A percentile compares a stretch with the other conserved stretches of the same genome.
Evolutionary conservation across 2,113 vertebrate species (phyloP).

Genomic region (Ptilonorhynchus violaceus): DNA sequence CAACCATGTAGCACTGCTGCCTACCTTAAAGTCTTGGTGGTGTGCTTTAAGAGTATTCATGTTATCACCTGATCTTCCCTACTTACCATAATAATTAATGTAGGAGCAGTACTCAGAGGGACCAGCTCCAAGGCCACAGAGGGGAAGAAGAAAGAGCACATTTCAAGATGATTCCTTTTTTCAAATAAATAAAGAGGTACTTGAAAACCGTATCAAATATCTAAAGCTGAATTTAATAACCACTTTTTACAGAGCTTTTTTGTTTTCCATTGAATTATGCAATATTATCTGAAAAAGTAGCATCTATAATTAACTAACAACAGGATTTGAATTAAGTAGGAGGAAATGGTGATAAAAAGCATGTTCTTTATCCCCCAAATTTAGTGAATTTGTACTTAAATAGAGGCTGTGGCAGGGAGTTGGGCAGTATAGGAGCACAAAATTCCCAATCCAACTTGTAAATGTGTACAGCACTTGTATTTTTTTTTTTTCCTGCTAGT

Average conservation of each 20-base stretch:
- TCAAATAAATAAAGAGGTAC: constrained; percentile 65
- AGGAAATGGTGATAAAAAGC: not conserved
- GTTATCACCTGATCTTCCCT: constrained; percentile 59
- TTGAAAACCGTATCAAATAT: constrained; percentile 69
- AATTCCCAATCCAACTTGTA: not conserved
- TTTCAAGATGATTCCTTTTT: constrained; percentile 56
- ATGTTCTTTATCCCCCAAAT: not conserved
- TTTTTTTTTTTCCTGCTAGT: not conserved
- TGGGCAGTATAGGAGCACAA: not conserved
- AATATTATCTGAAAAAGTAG: constrained; percentile 32
- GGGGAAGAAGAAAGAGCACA: constrained; percentile 40
- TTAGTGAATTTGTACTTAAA: not conserved
- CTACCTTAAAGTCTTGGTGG: not conserved
- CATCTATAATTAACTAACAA: constrained; percentile 42
- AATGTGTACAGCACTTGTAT: not conserved
- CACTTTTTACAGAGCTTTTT: constrained; percentile 62
- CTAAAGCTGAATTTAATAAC: constrained; percentile 69
- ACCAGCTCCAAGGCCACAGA: constrained; percentile 44
- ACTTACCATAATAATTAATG: constrained; percentile 63
- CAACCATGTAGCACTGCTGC: not conserved
- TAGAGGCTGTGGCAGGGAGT: not conserved
- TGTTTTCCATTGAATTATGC: constrained; percentile 65
- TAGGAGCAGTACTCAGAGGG: constrained; percentile 41
- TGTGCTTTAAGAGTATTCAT: constrained; percentile 19
- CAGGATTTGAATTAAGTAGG: not conserved